Percentiles rank a stretch among this genome's conserved stretches.
Conservation (phyloP, 2,113 vertebrate species). For the Nothobranchius kuhntae region DNA sequence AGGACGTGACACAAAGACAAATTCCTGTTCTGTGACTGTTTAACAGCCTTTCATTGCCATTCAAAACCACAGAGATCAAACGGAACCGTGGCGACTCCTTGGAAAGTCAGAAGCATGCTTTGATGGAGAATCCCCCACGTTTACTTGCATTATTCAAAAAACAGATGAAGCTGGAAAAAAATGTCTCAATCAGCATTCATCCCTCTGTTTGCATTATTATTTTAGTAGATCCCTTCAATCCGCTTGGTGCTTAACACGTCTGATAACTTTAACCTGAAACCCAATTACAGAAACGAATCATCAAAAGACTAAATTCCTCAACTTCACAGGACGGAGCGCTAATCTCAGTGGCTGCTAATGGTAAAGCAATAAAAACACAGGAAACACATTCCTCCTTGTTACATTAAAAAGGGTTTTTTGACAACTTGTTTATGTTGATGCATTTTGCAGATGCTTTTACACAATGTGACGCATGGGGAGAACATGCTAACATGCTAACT, state of each 20-base stretch:
- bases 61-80: constrained; percentile 39
- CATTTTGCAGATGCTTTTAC: no score
- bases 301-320: constrained; percentile 66
- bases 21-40: constrained; percentile 32
- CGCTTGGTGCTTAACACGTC: not conserved
- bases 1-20: constrained; percentile 26
- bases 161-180: no score
- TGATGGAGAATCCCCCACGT: no score
- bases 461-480: no score
- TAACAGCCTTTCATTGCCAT: constrained; percentile 28
- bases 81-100: constrained; percentile 32
- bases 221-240: constrained; percentile 33
- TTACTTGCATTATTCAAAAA: no score
- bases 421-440: no score
- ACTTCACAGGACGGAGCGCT: constrained; percentile 50
- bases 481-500: no score
- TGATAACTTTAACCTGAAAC: constrained; percentile 60
- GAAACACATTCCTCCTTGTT: no score
- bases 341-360: constrained; percentile 57
- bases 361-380: constrained; percentile 57
- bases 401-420: no score
- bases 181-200: no score
- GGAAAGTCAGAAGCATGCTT: constrained; percentile 16
- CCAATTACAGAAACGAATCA: constrained; percentile 70
- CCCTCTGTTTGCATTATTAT: not conserved